phyloP scores from a whole-genome alignment of 2,888 invertebrate genomes.

The Chrysina gloriosa region DNA sequence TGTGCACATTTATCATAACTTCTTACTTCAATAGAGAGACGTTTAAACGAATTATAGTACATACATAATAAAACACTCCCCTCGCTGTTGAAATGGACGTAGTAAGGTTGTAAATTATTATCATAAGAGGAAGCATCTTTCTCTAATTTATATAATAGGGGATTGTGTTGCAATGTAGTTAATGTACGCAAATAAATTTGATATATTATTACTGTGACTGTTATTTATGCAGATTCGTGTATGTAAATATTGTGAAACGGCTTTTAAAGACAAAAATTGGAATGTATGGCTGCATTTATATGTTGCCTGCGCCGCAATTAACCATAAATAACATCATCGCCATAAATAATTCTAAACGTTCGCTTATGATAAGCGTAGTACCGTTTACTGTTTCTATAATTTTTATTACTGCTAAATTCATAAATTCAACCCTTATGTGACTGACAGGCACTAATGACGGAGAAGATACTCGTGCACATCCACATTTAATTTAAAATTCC shows the following conservation, averaged over 20 bases:
- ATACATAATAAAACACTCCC: not conserved
- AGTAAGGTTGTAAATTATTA: not conserved
- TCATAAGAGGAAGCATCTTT: not conserved
- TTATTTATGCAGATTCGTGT: slow-evolving; percentile 24
- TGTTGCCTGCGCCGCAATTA: slow-evolving; percentile 9
- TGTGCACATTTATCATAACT: too few relatives aligned
- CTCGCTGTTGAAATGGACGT: not conserved
- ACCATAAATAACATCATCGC: slow-evolving; percentile 12
- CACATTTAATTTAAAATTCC: too few relatives aligned
- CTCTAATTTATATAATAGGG: not conserved
- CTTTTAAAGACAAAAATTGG: slow-evolving; percentile 15
- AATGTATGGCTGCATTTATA: slow-evolving; percentile 15
- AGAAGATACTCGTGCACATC: not conserved
- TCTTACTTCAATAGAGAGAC: too few relatives aligned
- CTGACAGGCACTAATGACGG: not conserved
- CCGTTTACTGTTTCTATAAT: slow-evolving; percentile 11
- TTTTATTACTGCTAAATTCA: not conserved
- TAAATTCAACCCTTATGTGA: too few relatives aligned
- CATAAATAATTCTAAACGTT: slow-evolving; percentile 25
- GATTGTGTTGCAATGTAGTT: slow-evolving; percentile 20
- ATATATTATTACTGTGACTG: slow-evolving; percentile 25
- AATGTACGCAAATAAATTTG: slow-evolving; percentile 27
- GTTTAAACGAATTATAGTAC: too few relatives aligned
- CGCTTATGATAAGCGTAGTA: slow-evolving; percentile 6
- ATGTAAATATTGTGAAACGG: slow-evolving; percentile 24